Base-by-base conservation (phyloP, 2,113 vertebrate genomes). In the Etheostoma spectabile region DNA sequence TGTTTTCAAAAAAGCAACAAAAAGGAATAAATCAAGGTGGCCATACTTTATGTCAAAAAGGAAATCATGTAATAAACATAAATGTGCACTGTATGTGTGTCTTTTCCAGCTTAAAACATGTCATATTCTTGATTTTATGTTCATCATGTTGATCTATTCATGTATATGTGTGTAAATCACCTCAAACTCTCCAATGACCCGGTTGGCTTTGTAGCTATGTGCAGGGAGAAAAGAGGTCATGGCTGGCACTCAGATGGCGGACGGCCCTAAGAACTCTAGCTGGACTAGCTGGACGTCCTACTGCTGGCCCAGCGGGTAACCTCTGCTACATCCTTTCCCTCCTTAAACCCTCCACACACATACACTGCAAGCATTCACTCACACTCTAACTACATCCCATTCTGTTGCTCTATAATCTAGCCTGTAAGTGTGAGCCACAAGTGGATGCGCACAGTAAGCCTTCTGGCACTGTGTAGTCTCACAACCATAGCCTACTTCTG, bases 221-320 rank as follows among this genome's bases (percentile, higher is more conserved):
- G 21, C 77, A 19, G 77, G 77, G 60, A 77, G 82, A 90, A 92
- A 92, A 72, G 91, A 93, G 92, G 93, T 92, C 92, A 94, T 91
- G 88, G 85, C 83, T 59, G 61, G 48, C 62, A 22, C 68, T 90
- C 90, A 93, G 80, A 92, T 91, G 91, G 90, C 83, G 21, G 45
- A 33, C 14, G 1, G 79, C 70, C 78, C 78, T 88, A 78, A 93
- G 86, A 89, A 91, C 80, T 80, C 76, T 79, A 77, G 88, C 80
- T 87, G 82, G 80, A 85, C 86, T 56, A 80, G 72, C 74, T 88
- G 80, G 88, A 88, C 33, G 35, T 59, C 77, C 86, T 74, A 12
- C 64, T 74, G 85, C 61, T 69, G 74, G 48, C 75, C 77, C 75
- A 84, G 42, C 0, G 18, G 74, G 77, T 83, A 76, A 88, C 77